Base-by-base conservation (phyloP, 2,113 vertebrate species). In the Scophthalmus maximus region DNA sequence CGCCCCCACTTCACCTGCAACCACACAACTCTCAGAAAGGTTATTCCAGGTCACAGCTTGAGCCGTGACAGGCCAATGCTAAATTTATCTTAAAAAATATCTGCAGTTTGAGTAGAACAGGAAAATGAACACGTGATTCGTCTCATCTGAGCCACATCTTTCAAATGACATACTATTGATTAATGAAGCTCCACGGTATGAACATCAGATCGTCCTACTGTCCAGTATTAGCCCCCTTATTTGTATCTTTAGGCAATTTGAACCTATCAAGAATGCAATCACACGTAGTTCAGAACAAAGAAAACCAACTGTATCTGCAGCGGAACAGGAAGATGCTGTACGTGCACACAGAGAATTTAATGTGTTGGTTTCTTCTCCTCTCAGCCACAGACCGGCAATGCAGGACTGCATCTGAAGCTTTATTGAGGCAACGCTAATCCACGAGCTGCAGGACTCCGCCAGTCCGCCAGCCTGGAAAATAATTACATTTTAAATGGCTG, bases 401-500 rank as follows among this genome's bases (percentile, higher is more conserved):
- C 68, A 76, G 52, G 62, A 80, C 79, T 53, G 63, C 51, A 32
- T 82, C 76, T 79, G 65, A 78, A 52, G 70, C 70, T 77, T 83
- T 82, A 67, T 76, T 71, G 59, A 84, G 57, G 66, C 67, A 30
- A 73, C 50, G 11, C 49, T 87, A 89, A 89, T 91, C 89, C 82
- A 65, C 29, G 57, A 65, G 75, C 87, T 85, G 72, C 73, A 79
- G 67, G 68, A 79, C 40, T 87, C 68, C 60, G 10, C 55, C 53
- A 53, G 68, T 67, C 84, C 25, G 30, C 78, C 72, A 85, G 83
- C 64, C 76, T 70, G 72, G 8, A 87, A 85, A 87, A 89, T 93
- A 92, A 92, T 93, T 92, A 92, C 88, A 91, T 91, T 93, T 92
- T 89, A 89, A 92, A 91, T 76, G 82, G 87, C 83, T 89, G 74